Base-by-base conservation (phyloP, 2,797 vertebrate species). In the Semotilus atromaculatus region DNA sequence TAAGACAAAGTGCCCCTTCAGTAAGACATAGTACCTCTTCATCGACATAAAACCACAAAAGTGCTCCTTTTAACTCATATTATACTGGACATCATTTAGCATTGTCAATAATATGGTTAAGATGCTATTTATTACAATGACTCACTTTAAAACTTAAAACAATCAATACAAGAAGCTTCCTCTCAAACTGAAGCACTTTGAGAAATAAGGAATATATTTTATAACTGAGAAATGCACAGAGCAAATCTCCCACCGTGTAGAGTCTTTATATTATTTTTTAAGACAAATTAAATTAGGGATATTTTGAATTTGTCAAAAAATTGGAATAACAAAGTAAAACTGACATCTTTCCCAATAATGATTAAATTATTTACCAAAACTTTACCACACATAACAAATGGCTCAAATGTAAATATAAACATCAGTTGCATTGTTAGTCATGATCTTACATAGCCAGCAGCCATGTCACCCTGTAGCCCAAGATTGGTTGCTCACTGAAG, bases 31-130 rank as follows among this genome's bases (percentile, higher is more conserved):
- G n/a, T 40, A 62, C n/a, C n/a, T 40, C 36, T 77, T 62, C n/a
- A 78, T 43, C 5, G 36, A 62, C 75, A 77, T 23, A 29, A 60
- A 78, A 43, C n/a, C 75, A 62, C 55, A 62, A 78, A 78, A 78
- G 55, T 29, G 55, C 55, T 62, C 16, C 36, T 78, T 78, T 78
- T 77, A 62, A 43, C 55, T 62, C 38, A 21, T 29, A 62, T 78
- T 78, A 62, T 78, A 43, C 75, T 62, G 36, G 75, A 62, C 75
- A 62, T 77, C 55, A 78, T 77, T 77, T 40, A 29, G 38, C 18
- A 31, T 13, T 4, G 43, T 29, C 36, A 62, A 62, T 62, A 78
- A 78, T 43, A 78, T 29, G 43, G 55, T 78, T 78, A 62, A 43
- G 40, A 43, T 78, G 36, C 13, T 23, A 43, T 62, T 76, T 62